Conservation (phyloP, 2,888 invertebrate species). For the Cheiracanthium punctorium region DNA sequence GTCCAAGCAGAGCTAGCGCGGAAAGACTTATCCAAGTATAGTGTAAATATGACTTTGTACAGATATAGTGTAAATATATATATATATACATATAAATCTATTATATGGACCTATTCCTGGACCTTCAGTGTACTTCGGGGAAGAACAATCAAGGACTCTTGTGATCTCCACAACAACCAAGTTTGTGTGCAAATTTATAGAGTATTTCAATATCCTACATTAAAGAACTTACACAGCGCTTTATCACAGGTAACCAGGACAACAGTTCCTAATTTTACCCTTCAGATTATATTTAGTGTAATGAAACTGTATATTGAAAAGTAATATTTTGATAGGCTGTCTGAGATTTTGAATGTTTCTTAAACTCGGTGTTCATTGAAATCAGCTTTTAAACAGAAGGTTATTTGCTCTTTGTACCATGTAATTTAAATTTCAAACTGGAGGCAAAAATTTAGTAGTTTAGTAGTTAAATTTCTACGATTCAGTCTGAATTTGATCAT, state of each 20-base stretch:
- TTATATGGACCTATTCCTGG: neutral
- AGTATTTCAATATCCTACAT: neutral
- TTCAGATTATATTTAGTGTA: too few relatives aligned
- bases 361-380: too few relatives aligned
- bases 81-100: neutral
- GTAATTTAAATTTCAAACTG: too few relatives aligned
- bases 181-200: neutral
- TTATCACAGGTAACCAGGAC: neutral
- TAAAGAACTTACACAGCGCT: neutral
- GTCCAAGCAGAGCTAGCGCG: constrained; percentile 69
- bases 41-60: neutral
- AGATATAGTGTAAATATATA: constrained; percentile 9
- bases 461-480: too few relatives aligned
- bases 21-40: neutral
- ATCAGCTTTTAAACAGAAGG: too few relatives aligned
- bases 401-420: too few relatives aligned
- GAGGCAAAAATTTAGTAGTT: too few relatives aligned
- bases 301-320: too few relatives aligned
- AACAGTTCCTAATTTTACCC: neutral
- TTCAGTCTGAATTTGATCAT: too few relatives aligned
- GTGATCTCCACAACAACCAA: neutral
- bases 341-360: too few relatives aligned
- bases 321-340: too few relatives aligned
- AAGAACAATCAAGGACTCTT: neutral
- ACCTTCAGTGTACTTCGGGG: neutral